Evolutionary conservation across 2,113 vertebrate genomes (phyloP).

Genomic region (Leucoraja erinaceus): DNA sequence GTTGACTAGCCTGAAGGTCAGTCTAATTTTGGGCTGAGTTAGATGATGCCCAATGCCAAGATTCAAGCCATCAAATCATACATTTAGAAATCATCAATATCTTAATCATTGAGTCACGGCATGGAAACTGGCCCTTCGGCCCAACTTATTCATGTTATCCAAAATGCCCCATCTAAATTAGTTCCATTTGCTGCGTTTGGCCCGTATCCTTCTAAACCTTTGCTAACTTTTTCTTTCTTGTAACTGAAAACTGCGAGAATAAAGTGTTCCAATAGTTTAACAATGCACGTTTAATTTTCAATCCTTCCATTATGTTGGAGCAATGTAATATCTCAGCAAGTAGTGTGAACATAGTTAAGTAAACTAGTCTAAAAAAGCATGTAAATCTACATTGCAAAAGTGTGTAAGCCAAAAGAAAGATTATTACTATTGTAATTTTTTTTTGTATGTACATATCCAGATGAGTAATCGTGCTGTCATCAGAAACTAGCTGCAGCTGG

Average conservation of each 20-base stretch:
- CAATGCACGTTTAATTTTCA: neutral
- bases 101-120: neutral
- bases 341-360: neutral
- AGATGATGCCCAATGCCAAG: neutral
- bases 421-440: neutral
- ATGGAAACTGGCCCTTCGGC: too few species aligned
- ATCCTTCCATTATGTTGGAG: neutral
- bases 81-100: neutral
- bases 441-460: neutral
- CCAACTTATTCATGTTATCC: too few species aligned
- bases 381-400: neutral
- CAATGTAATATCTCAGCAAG: neutral
- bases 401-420: neutral
- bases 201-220: too few species aligned
- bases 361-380: neutral
- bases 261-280: constrained; percentile 4
- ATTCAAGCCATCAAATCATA: neutral
- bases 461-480: neutral
- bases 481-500: constrained; percentile 8
- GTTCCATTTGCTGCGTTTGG: too few species aligned
- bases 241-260: constrained; percentile 4
- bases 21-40: neutral
- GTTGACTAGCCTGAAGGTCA: neutral
- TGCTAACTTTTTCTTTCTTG: neutral
- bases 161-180: too few species aligned